These are phyloP conservation scores for Sciaenops ocellatus DNA, from an alignment of 2,797 vertebrate genomes.

Conservation along the genomic window DNA sequence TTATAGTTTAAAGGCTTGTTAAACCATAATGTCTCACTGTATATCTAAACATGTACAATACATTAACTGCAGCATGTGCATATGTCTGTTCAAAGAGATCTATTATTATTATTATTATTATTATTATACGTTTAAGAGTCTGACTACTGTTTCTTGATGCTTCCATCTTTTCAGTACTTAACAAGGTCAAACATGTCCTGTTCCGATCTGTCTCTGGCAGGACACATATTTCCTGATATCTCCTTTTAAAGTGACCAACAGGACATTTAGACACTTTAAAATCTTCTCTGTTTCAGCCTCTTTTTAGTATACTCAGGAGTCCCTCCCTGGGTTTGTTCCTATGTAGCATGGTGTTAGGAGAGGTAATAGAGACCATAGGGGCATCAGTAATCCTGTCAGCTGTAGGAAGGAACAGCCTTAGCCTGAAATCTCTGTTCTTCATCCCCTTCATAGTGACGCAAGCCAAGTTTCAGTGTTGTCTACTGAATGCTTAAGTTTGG, in stretches of 20 bases:
- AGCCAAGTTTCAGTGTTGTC: constrained; percentile 37
- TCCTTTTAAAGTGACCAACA: constrained; percentile 31
- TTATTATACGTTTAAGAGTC: not conserved
- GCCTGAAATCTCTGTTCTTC: constrained; percentile 68
- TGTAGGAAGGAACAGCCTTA: constrained; percentile 63
- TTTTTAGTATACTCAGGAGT: constrained; percentile 24
- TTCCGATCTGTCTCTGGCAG: not conserved
- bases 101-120: no score
- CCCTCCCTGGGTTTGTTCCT: constrained; percentile 44
- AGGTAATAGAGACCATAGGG: constrained; percentile 76
- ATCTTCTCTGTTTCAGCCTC: constrained; percentile 27
- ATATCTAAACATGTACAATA: not conserved
- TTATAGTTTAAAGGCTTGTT: not conserved
- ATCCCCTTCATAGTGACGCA: constrained; percentile 56
- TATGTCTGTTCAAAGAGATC: no score
- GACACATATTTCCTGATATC: constrained; percentile 12
- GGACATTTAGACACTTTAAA: constrained; percentile 37
- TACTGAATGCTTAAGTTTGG: constrained; percentile 65
- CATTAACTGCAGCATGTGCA: not conserved
- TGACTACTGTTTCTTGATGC: not conserved
- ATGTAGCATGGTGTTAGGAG: constrained; percentile 41
- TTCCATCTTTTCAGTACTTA: not conserved
- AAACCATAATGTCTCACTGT: not conserved
- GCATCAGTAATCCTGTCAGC: constrained; percentile 72
- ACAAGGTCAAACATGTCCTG: not conserved